A percentile compares a stretch with the other conserved stretches of the same genome.
Evolutionary conservation across 2,888 invertebrate genomes (phyloP).

Genomic region (Anticlea derivata): DNA sequence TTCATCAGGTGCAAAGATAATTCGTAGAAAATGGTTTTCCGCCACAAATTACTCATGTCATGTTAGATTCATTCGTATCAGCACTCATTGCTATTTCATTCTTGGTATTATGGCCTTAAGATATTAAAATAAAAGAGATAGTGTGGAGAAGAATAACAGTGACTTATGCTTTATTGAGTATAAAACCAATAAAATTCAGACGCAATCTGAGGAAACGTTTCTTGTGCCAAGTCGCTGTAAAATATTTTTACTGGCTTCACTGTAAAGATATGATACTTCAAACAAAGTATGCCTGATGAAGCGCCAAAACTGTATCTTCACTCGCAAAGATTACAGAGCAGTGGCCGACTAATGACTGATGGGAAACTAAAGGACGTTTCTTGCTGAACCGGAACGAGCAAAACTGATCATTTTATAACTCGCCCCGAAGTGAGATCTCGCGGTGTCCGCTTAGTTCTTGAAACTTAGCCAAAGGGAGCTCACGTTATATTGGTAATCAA

Average conservation of each 20-base stretch:
- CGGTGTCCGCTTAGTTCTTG: too few relatives aligned
- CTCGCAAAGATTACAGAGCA: constrained; percentile 8
- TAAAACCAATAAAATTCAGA: not conserved
- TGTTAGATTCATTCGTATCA: too few relatives aligned
- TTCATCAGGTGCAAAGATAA: constrained; percentile 16
- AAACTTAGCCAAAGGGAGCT: too few relatives aligned
- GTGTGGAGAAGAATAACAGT: too few relatives aligned
- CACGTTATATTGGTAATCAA: too few relatives aligned
- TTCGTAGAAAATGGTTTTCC: not conserved
- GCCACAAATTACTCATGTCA: too few relatives aligned
- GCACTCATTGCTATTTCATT: too few relatives aligned
- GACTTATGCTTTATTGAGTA: not conserved
- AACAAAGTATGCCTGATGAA: constrained; percentile 13
- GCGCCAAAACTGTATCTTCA: constrained; percentile 10
- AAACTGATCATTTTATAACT: not conserved
- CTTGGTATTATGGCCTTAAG: too few relatives aligned
- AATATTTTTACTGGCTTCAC: not conserved
- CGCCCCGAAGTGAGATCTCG: too few relatives aligned
- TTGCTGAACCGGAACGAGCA: not conserved
- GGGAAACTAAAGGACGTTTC: constrained; percentile 9
- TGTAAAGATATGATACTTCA: constrained; percentile 8
- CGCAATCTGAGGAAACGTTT: not conserved
- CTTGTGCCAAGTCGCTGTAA: not conserved
- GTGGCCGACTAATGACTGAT: constrained; percentile 24
- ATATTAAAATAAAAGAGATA: too few relatives aligned